phyloP scores from a whole-genome alignment of 2,113 vertebrate species.

The Labeo catla region DNA sequence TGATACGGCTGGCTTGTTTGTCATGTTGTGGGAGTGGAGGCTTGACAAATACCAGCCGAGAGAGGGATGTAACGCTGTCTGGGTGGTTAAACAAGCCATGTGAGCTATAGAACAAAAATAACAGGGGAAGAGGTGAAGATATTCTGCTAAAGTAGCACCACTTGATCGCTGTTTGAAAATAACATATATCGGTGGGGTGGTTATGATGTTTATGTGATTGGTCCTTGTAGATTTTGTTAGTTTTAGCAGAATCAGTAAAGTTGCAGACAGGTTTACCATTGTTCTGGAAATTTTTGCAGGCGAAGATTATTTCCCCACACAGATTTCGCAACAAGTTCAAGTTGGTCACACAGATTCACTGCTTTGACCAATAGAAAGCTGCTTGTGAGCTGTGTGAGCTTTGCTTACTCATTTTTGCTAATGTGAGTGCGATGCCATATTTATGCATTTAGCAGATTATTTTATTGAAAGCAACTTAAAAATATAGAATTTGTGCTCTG shows the following conservation, averaged over 20 bases:
- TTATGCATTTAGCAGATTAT: background rate
- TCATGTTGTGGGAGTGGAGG: constrained; percentile 15
- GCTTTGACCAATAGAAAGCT: background rate
- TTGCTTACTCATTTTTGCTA: background rate
- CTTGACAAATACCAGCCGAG: constrained; percentile 7
- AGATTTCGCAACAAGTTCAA: background rate
- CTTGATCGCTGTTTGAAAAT: background rate
- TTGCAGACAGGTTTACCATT: background rate
- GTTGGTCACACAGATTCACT: background rate
- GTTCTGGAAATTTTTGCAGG: background rate
- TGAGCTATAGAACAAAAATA: background rate
- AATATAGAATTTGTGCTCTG: background rate
- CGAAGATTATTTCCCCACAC: background rate
- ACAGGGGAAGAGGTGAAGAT: background rate
- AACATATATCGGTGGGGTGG: background rate
- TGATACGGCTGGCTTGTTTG: constrained; percentile 2
- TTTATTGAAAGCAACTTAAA: background rate
- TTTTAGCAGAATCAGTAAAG: background rate
- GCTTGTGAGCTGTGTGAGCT: too few relatives aligned
- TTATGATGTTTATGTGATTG: background rate
- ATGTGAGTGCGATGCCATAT: background rate
- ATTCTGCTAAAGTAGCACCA: background rate
- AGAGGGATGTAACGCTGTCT: constrained; percentile 31
- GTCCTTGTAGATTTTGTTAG: background rate
- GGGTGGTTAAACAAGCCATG: constrained; percentile 44